A percentile compares a stretch with the other conserved stretches of the same genome.
phyloP scores from a whole-genome alignment of 2,797 vertebrate genomes.

The Silurus lanzhouensis region DNA sequence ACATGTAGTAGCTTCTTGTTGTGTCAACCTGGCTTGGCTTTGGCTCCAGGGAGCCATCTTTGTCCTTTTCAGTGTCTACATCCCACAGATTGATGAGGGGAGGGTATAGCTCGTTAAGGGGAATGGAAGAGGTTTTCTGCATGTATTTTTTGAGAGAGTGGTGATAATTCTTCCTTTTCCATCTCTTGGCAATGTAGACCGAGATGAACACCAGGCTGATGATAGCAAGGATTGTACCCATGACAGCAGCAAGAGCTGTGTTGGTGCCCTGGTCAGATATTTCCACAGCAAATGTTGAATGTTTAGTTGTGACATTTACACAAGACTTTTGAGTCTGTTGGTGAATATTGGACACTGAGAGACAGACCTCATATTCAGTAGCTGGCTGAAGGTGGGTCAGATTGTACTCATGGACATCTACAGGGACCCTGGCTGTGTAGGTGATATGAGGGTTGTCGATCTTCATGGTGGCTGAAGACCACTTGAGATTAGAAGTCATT shows the following conservation, averaged over 20 bases:
- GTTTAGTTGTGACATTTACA: conserved; percentile 93
- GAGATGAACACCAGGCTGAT: conserved; percentile 86
- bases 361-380: conserved; percentile 94
- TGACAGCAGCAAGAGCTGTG: conserved; percentile 87
- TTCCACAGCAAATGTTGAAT: conserved; percentile 81
- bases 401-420: conserved; percentile 96
- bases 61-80: conserved; percentile 93
- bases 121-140: conserved; percentile 98
- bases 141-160: conserved; percentile 98
- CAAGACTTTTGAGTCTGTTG: conserved; percentile 93
- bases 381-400: conserved; percentile 92
- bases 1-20: conserved; percentile 99
- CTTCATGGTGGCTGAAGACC: conserved; percentile 97
- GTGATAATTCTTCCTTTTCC: conserved; percentile 97
- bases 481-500: conserved; percentile 93
- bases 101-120: conserved; percentile 94
- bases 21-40: conserved; percentile 96
- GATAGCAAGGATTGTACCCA: conserved; percentile 90
- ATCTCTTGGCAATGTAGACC: conserved; percentile 86
- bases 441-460: conserved; percentile 97
- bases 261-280: conserved; percentile 88
- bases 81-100: conserved; percentile 99
- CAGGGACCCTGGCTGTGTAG: conserved; percentile 92
- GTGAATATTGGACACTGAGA: conserved; percentile 89
- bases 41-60: conserved; percentile 85